Base-by-base conservation (phyloP, 2,888 invertebrate species). In the Cerceris ruficornis region DNA sequence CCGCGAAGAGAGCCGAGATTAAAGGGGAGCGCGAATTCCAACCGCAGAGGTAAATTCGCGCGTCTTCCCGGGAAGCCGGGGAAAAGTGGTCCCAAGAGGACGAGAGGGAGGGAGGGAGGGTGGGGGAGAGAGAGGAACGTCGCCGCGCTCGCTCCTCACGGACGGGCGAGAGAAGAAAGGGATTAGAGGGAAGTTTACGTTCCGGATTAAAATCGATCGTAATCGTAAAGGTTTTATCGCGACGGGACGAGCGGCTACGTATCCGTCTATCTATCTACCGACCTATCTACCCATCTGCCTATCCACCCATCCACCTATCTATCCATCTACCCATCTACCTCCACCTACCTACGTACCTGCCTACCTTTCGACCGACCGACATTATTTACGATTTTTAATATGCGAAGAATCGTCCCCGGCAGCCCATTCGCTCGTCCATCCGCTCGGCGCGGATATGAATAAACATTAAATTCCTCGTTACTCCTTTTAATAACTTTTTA, bases 401-500 rank as follows among this genome's bases (percentile, higher is more conserved):
- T 85, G 78, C 83, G 76, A 83, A 71, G 81, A 72, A 68, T 77
- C 83, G 70, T 67, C 49, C 58, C 60, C 68, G 41, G 6, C 75
- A 60, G 49, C 54, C 61, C 69, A 46, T 43, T 49, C 69, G 9
- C 66, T 62, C 60, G 57, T 54, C 49, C 72, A 39, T 72, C 73
- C 73, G 69, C 69, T 55, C 52, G 54, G 66, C 77, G 49, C 80
- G 75, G 73, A 77, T 88, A 90, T 89, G 89, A 90, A 90, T 89
- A 90, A 89, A 90, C 90, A 90, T 90, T 77, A 85, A 90, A 88
- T 87, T 88, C 85, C 86, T 86, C 84, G 88, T 88, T 87, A 87
- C 82, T 87, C 86, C 86, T 86, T 89, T 90, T 88, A 89, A 90
- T 90, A 88, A 88, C 86, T 90, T 90, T 90, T 89, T 88, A 88